Evolutionary conservation across 2,888 invertebrate species (phyloP), one percentile per base, ranked within the genome.

Genomic region (Molorchus minor): DNA sequence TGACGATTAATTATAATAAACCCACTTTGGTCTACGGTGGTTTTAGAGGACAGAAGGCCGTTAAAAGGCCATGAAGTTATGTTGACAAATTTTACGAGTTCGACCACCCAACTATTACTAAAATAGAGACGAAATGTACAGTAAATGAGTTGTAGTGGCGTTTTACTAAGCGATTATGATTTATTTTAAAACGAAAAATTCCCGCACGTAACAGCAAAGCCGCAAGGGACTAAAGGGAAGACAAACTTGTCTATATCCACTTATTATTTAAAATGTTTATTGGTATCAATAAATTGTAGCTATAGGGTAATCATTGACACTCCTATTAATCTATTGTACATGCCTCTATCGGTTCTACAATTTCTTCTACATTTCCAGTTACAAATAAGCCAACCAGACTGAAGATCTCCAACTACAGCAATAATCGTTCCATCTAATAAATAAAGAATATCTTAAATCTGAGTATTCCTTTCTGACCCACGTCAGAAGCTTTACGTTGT

Each of bases 61-160:
- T 61, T 61, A 58, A 61, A 54, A 47, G 40, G 35, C 61, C 58
- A 47, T 62, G 62, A 59, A 58, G 56, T 55, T 45, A 49, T 56
- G 59, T 56, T 60, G 55, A 59, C 58, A 60, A 59, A 43, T 51
- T 62, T 62, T 62, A 62, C 56, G 62, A 55, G 56, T 52, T 38
- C 60, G 62, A 60, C 62, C 62, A 62, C 62, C 62, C 62, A 62
- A 56, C 52, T 53, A 35, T 45, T 40, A 33, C 56, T 41, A 29
- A 62, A 62, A 56, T 52, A 60, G 49, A 43, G 40, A 29, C 54
- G 12, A 49, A 40, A 36, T 20, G 12, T 17, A 20, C 15, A n/a
- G 12, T 17, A 33, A 10, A 33, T 33, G 33, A 33, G 33, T 33
- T 16, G 1, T 46, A 36, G 17, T 47, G 16, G 35, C 10, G 36